Percentiles rank a stretch among this genome's conserved stretches.
phyloP scores from a whole-genome alignment of 2,797 vertebrate genomes.

The Coendou prehensilis region DNA sequence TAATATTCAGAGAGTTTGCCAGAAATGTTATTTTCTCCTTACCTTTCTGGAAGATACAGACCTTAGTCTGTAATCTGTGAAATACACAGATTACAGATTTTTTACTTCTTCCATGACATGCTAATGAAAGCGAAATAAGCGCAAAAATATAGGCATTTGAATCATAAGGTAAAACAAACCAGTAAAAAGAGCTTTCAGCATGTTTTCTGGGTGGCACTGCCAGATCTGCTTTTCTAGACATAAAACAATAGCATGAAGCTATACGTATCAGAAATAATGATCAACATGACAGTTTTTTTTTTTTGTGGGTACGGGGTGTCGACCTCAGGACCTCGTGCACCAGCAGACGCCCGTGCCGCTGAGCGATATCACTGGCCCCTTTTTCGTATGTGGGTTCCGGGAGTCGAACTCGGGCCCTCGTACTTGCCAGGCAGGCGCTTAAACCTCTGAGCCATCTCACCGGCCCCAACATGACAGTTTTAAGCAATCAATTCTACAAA shows the following conservation, averaged over 20 bases:
- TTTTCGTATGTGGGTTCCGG: too few relatives aligned
- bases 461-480: background rate
- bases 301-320: too few relatives aligned
- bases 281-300: background rate
- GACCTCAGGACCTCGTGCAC: too few relatives aligned
- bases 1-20: background rate
- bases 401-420: too few relatives aligned
- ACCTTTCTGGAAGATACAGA: conserved; percentile 4
- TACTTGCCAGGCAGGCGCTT: too few relatives aligned
- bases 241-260: background rate
- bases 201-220: background rate
- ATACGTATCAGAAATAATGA: background rate
- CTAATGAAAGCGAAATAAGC: background rate
- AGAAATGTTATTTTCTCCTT: background rate
- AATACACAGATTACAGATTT: background rate
- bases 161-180: background rate
- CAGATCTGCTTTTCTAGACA: background rate
- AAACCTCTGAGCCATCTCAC: too few relatives aligned
- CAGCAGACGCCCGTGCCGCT: too few relatives aligned
- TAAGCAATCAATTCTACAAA: background rate
- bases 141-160: background rate
- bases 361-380: too few relatives aligned
- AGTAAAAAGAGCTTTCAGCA: background rate
- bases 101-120: background rate
- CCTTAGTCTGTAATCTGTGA: background rate